A percentile compares a stretch with the other conserved stretches of the same genome.
phyloP scores from a whole-genome alignment of 92 coral and sea anemone species.

The Parazoanthus swiftii region DNA sequence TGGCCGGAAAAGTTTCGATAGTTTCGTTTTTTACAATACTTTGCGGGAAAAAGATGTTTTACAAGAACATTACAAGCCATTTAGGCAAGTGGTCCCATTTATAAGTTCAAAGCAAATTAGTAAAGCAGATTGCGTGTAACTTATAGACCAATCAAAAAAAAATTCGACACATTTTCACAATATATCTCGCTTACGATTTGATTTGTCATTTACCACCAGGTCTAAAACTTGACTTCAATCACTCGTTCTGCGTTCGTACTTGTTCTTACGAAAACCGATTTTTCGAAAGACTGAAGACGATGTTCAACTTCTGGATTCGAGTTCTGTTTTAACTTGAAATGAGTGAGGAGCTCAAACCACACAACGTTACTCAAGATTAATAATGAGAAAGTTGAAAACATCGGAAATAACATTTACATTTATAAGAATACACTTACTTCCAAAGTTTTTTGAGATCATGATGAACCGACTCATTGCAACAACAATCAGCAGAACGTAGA shows the following conservation, averaged over 20 bases:
- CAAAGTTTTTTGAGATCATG: conserved; percentile 78
- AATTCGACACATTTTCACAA: background rate
- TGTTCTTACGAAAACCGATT: too few relatives aligned
- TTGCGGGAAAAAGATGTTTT: too few relatives aligned
- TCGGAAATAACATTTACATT: background rate
- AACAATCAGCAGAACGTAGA: background rate
- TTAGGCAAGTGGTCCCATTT: background rate
- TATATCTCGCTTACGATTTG: background rate
- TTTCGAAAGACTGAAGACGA: background rate
- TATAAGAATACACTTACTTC: conserved; percentile 61
- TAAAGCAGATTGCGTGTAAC: background rate
- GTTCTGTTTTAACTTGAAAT: background rate
- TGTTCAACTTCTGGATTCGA: background rate
- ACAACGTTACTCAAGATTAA: background rate
- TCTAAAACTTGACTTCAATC: background rate
- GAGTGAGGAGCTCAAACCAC: too few relatives aligned
- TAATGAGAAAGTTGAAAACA: too few relatives aligned
- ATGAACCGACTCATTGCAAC: conserved; percentile 23
- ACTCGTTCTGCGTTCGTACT: background rate
- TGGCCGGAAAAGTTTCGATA: background rate
- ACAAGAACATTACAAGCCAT: background rate
- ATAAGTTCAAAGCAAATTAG: too few relatives aligned
- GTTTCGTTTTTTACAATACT: background rate
- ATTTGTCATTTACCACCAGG: background rate
- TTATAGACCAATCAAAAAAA: background rate